A percentile compares a stretch with the other conserved stretches of the same genome.
Evolutionary conservation across 2,113 vertebrate genomes (phyloP).

Genomic region (Ptilorrhoa leucosticta): DNA sequence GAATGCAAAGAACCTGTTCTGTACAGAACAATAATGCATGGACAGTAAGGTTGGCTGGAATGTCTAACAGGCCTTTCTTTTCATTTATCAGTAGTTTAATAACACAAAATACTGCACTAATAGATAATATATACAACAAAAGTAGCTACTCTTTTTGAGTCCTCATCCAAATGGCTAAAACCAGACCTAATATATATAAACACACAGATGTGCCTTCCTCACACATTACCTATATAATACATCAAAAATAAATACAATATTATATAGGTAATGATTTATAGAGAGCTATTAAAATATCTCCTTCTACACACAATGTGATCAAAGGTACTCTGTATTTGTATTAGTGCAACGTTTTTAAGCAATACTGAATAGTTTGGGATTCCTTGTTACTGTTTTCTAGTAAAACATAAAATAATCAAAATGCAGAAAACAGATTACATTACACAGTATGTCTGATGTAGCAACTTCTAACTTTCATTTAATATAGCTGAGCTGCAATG

Average conservation of each 20-base stretch:
- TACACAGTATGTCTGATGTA: slow-evolving; percentile 38
- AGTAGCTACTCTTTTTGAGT: neutral
- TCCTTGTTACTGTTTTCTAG: slow-evolving; percentile 29
- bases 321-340: neutral
- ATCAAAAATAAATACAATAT: slow-evolving; percentile 27
- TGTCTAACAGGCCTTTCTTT: neutral
- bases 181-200: neutral
- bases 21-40: neutral
- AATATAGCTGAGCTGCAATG: slow-evolving; percentile 51
- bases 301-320: neutral
- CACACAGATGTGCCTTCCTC: neutral
- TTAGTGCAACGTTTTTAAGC: neutral
- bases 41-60: neutral
- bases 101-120: neutral
- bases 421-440: slow-evolving; percentile 33
- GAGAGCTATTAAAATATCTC: neutral
- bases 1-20: neutral
- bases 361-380: neutral
- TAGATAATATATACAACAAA: neutral
- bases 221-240: neutral
- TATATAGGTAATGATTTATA: slow-evolving; percentile 3
- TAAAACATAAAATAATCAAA: slow-evolving; percentile 46
- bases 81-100: neutral
- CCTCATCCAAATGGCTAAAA: neutral
- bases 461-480: slow-evolving; percentile 61